Base-by-base conservation (phyloP, 2,888 invertebrate genomes). In the Fragum fragum region DNA sequence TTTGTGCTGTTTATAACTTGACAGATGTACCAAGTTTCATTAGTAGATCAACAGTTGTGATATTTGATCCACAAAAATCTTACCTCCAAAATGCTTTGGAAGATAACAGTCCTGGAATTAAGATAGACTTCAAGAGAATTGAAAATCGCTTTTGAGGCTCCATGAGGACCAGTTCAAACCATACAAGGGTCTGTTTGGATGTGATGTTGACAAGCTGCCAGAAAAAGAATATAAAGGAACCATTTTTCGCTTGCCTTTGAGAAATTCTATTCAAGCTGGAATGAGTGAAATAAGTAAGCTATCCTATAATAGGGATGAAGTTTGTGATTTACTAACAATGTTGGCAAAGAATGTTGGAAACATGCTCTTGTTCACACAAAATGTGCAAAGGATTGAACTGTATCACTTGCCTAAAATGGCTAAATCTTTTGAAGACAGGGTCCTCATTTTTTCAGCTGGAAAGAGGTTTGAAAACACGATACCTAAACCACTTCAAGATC, bases 1-100 rank as follows among this genome's bases (percentile, higher is more conserved):
- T 94, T 87, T 93, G 93, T 77, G 88, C 92, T 9, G 93, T 94
- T 18, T 93, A 93, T 79, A 93, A 93, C 73, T 55, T 93, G 9
- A 93, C 93, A 7, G 93, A 94, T 88, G 91, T 93, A 6, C 94
- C 94, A 21, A 92, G 92, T 70, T 93, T 94, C 73, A 80, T 94
- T 18, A 92, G 92, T 73, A 84, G 92, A 5, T 83, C 90, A 71
- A 90, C 83, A 69, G 78, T 93, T 53, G 92, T 93, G 11, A 91
- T 94, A 9, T 92, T 94, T 80, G 94, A 94, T 83, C 94, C 94
- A 5, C 93, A 93, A 76, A 84, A 87, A 42, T 90, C 75, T 14
- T 89, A 92, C 77, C 86, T 93, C 1, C 89, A 87, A 16, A 84
- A 87, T 61, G 79, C 83, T 6, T 21, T 68, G 16, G 47, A 28